Conservation (phyloP, 2,888 invertebrate genomes). For the Trissolcus japonicus region DNA sequence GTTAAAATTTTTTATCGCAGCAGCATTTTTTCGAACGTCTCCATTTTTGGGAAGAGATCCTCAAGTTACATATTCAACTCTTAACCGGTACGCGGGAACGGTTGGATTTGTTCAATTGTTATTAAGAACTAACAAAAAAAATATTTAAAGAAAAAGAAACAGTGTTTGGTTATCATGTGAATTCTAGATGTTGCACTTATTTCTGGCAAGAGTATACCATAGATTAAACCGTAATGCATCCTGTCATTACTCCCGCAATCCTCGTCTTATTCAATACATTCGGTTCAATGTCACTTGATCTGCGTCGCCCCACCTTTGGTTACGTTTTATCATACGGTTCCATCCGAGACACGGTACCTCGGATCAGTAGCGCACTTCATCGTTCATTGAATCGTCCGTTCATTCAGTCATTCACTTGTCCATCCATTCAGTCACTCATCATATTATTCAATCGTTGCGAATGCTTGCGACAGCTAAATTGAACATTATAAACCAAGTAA, state of each 20-base stretch:
- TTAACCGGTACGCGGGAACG: too few relatives aligned
- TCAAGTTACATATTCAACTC: too few relatives aligned
- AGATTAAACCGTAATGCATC: slow-evolving; percentile 61
- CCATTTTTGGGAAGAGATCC: too few relatives aligned
- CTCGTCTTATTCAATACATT: slow-evolving; percentile 69
- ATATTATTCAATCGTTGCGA: slow-evolving; percentile 55
- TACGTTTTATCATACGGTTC: slow-evolving; percentile 46
- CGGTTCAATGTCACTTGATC: slow-evolving; percentile 73
- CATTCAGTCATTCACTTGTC: slow-evolving; percentile 56
- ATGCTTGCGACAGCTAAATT: slow-evolving; percentile 48
- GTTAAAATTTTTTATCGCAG: background rate
- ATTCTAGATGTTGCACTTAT: background rate
- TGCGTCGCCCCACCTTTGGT: slow-evolving; percentile 61
- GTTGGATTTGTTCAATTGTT: background rate
- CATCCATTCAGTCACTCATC: slow-evolving; percentile 56
- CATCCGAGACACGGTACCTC: slow-evolving; percentile 44
- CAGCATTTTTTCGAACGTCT: too few relatives aligned
- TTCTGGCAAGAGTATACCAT: background rate
- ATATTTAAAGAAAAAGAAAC: background rate
- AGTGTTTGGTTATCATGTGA: too few relatives aligned
- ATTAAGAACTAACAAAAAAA: background rate
- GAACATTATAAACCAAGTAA: slow-evolving; percentile 45
- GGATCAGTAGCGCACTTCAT: slow-evolving; percentile 53
- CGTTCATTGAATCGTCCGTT: slow-evolving; percentile 60
- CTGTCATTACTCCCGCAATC: slow-evolving; percentile 71